phyloP scores from a whole-genome alignment of 2,797 vertebrate species.

The Cephalopachus bancanus region DNA sequence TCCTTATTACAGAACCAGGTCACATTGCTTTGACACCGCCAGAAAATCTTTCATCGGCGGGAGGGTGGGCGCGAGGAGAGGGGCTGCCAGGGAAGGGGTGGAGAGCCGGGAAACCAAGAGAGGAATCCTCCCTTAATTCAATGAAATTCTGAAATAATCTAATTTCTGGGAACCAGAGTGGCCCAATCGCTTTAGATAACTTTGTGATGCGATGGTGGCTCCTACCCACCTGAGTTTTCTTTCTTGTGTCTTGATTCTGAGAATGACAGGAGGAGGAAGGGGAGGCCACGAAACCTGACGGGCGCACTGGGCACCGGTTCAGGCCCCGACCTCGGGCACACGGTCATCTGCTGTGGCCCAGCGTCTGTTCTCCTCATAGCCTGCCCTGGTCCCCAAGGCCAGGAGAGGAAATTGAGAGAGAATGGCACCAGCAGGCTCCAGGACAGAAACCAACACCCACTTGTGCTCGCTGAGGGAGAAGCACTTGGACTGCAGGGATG shows the following conservation, averaged over 20 bases:
- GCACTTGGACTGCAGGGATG: rapidly evolving
- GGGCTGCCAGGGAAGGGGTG: background rate
- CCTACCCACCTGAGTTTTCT: background rate
- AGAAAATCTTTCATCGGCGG: conserved; percentile 74
- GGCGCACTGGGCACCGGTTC: conserved; percentile 73
- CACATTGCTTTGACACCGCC: conserved; percentile 86
- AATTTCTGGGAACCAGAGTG: conserved; percentile 59
- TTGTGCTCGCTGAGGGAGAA: background rate
- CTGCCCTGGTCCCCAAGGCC: background rate
- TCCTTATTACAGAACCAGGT: conserved; percentile 87
- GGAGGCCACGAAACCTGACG: background rate
- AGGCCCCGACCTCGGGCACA: conserved; percentile 74
- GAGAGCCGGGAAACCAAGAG: background rate
- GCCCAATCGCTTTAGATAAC: background rate
- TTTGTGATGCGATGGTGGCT: background rate
- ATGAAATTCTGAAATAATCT: background rate
- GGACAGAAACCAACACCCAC: background rate
- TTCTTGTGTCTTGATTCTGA: conserved; percentile 18
- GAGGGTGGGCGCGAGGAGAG: conserved; percentile 42
- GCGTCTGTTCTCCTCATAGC: background rate
- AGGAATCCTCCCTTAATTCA: background rate
- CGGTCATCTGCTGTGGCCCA: background rate
- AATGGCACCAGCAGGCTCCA: background rate
- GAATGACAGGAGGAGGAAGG: conserved; percentile 5
- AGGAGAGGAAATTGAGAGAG: conserved; percentile 68